Evolutionary conservation across 2,797 vertebrate species (phyloP).

Genomic region (Macropus fuliginosus): DNA sequence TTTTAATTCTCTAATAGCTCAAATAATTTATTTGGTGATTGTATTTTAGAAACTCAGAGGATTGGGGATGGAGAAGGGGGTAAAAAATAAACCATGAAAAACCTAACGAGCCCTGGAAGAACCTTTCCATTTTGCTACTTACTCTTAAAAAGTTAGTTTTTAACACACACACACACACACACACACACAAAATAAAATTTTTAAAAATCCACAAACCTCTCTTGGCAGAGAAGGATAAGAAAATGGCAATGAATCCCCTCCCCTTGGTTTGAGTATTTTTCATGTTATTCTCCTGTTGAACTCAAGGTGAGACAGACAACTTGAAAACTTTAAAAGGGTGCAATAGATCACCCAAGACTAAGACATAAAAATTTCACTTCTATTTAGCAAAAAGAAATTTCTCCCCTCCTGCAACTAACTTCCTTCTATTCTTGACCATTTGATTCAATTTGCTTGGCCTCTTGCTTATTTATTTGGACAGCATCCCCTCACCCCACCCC

Average conservation of each 20-base stretch:
- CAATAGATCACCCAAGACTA: slow-evolving; percentile 19
- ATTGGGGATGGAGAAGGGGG: neutral
- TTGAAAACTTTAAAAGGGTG: slow-evolving; percentile 75
- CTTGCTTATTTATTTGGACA: slow-evolving; percentile 18
- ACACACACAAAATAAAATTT: neutral
- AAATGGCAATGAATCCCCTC: slow-evolving; percentile 68
- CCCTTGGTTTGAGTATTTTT: slow-evolving; percentile 49
- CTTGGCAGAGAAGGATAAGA: slow-evolving; percentile 58
- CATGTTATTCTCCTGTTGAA: slow-evolving; percentile 52
- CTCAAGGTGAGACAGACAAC: slow-evolving; percentile 49
- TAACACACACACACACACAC: slow-evolving; percentile 33
- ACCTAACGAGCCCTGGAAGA: slow-evolving; percentile 49
- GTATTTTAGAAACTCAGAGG: neutral
- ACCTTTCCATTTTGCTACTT: slow-evolving; percentile 50
- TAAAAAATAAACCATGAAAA: slow-evolving; percentile 43
- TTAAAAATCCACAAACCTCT: slow-evolving; percentile 49
- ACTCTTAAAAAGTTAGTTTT: slow-evolving; percentile 60
- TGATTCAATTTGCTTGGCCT: slow-evolving; percentile 54
- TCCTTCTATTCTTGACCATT: slow-evolving; percentile 60
- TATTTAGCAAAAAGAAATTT: slow-evolving; percentile 26
- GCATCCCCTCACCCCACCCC: slow-evolving; percentile 24
- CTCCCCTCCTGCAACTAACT: slow-evolving; percentile 60
- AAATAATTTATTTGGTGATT: neutral
- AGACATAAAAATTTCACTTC: neutral
- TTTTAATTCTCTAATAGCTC: neutral